Percentiles rank a stretch among this genome's conserved stretches.
These are phyloP conservation scores for Sycophila sp. DNA, from an alignment of 1,140 invertebrate species.

Conservation along the genomic window DNA sequence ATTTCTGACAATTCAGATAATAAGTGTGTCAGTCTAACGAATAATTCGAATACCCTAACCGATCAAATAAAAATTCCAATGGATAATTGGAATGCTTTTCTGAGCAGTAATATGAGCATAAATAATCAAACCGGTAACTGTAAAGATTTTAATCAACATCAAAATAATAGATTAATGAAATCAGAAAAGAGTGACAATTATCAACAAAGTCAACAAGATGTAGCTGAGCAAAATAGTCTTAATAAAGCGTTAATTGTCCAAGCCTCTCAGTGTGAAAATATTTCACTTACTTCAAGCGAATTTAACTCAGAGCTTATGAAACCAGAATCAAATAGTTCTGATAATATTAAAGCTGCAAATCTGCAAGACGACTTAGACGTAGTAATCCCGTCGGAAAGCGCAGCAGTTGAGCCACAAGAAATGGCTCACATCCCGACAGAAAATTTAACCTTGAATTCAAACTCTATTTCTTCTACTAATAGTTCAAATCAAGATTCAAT, in stretches of 20 bases:
- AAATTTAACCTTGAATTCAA: background rate
- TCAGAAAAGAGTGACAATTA: conserved; percentile 43
- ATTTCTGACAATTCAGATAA: conserved; percentile 5
- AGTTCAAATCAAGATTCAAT: conserved; percentile 41
- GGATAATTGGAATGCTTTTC: conserved; percentile 21
- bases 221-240: background rate
- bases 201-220: background rate
- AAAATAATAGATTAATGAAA: conserved; percentile 31
- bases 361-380: conserved; percentile 48
- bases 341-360: background rate
- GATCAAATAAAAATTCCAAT: conserved; percentile 32
- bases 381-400: conserved; percentile 58
- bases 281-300: conserved; percentile 40
- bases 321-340: conserved; percentile 3
- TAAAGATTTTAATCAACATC: conserved; percentile 38
- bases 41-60: conserved; percentile 16
- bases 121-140: conserved; percentile 52
- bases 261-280: conserved; percentile 42
- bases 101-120: too few relatives aligned
- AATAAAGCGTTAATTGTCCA: conserved; percentile 32
- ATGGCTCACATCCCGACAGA: conserved; percentile 59
- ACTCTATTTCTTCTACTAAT: background rate
- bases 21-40: conserved; percentile 6
- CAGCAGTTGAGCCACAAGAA: conserved; percentile 57
- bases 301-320: background rate